Base-by-base conservation (phyloP, 2,797 vertebrate genomes). In the Acestrorhynchus altus region DNA sequence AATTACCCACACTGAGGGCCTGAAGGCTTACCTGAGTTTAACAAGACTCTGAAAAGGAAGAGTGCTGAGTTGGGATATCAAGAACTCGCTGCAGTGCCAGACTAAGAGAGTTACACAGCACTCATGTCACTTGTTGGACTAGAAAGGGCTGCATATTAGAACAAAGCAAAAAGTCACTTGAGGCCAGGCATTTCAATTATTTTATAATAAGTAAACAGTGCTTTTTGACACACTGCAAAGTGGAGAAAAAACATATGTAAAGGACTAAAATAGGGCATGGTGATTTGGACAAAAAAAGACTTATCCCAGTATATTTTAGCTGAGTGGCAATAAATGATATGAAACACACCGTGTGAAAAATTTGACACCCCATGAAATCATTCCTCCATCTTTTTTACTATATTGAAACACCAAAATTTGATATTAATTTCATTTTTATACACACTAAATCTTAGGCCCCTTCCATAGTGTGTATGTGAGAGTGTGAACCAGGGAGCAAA, bases 21-120 rank as follows among this genome's bases (percentile, higher is more conserved):
- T 76, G 72, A 77, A 81, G 77, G 83, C 73, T 84, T 81, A 80
- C 72, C 64, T 64, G 68, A 78, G 68, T 77, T 82, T 82, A 83
- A 79, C 63, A 83, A 76, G 54, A 51, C 31, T 61, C 72, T 75
- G 47, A 77, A 78, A 76, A 69, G n/a, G 46, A 72, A 40, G 26
- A 80, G 65, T 68, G 70, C 49, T 52, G 60, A 80, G 57, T 56
- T 72, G 67, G 31, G 74, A 74, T 57, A 59, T 59, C 11, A 64
- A 79, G 70, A 76, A 47, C 31, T 31, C n/a, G 26, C 72, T 60
- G 47, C 26, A 47, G 44, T 54, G 72, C 67, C 65, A 61, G 73
- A 69, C 75, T 83, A 82, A 68, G n/a, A 9, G 15, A 63, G 71
- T 66, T 67, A 64, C 69, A 16, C 46, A 18, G 31, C 18, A 22